Conservation (phyloP, 2,113 vertebrate genomes). For the mouse (Mus musculus) region GRCm39 chr13:36487501-36488000, state of each 20-base stretch:
- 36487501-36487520: neutral
- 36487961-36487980: neutral
- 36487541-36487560: neutral
- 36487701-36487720: neutral
- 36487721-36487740: neutral
- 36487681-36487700: neutral
- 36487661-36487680: neutral
- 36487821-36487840: neutral
- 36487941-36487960: neutral
- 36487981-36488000: neutral
- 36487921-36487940: neutral
- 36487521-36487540: neutral
- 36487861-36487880: neutral
- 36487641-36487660: neutral
- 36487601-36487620: neutral
- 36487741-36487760: neutral
- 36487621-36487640: neutral
- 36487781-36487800: neutral
- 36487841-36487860: neutral
- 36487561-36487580: neutral
- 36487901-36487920: neutral
- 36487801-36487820: slow-evolving; percentile 5
- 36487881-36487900: neutral
- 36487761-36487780: neutral
- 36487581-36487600: neutral